Conservation (phyloP, 2,113 vertebrate species). For the Meles meles region DNA sequence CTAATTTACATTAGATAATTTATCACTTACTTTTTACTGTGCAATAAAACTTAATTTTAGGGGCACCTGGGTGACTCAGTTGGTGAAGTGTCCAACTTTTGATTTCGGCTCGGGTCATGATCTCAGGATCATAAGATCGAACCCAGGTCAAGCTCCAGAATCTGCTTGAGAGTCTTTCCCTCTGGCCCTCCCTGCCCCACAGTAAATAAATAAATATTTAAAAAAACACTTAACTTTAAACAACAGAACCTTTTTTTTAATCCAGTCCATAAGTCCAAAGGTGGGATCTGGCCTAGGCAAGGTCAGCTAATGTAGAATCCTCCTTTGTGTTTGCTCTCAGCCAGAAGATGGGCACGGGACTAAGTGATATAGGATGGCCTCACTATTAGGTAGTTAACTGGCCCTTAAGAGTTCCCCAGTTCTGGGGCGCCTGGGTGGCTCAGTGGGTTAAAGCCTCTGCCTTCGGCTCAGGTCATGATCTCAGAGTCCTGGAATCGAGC, state of each 20-base stretch:
- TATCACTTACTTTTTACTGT: background rate
- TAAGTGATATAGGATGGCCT: background rate
- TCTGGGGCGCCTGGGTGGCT: no score
- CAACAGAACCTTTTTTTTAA: background rate
- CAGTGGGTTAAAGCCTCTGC: no score
- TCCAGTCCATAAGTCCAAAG: background rate
- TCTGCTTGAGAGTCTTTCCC: background rate
- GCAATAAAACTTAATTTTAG: background rate
- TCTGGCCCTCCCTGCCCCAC: background rate
- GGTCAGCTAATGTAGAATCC: rapidly evolving
- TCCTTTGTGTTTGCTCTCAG: background rate
- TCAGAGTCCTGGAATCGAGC: no score
- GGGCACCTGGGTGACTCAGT: background rate
- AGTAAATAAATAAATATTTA: background rate
- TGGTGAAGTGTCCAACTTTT: background rate
- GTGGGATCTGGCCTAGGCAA: background rate
- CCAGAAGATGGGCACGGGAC: background rate
- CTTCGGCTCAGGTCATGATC: no score
- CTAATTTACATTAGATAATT: background rate
- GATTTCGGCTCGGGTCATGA: background rate
- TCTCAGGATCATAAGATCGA: background rate
- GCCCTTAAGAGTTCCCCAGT: background rate
- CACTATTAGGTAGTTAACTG: background rate
- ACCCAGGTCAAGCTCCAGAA: background rate
- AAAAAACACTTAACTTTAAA: background rate